Evolutionary conservation across 2,113 vertebrate genomes (phyloP).

Genomic region (Euleptes europaea): DNA sequence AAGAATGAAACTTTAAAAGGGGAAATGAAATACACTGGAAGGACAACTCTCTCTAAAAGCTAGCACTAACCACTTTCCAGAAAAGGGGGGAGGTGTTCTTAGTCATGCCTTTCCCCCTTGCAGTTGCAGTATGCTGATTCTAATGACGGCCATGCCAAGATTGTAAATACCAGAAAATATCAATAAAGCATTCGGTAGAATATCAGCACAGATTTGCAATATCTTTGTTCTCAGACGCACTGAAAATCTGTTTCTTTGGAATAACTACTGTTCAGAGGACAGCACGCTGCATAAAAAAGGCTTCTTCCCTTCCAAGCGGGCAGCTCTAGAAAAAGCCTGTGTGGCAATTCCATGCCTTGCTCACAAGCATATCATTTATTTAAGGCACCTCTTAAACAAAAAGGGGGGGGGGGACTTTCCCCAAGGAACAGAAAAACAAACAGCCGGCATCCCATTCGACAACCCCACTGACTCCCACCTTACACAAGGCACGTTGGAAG

Average conservation of each 20-base stretch:
- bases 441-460: constrained; percentile 26
- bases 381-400: constrained; percentile 17
- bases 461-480: background rate
- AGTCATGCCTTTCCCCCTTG: background rate
- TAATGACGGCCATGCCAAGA: constrained; percentile 2
- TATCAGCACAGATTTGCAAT: background rate
- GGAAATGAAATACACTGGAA: constrained; percentile 51
- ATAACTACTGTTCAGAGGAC: accelerated
- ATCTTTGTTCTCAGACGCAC: background rate
- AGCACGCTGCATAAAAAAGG: background rate
- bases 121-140: constrained; percentile 3
- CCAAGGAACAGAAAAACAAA: background rate
- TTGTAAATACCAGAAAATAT: background rate
- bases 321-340: background rate
- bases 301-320: background rate
- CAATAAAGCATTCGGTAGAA: background rate
- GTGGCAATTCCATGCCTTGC: background rate
- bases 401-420: constrained; percentile 12
- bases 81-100: constrained; percentile 24
- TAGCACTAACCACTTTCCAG: background rate
- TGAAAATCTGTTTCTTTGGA: background rate
- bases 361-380: constrained; percentile 12
- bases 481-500: background rate
- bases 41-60: constrained; percentile 49
- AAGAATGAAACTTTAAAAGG: constrained; percentile 63